Conservation (phyloP, 2,113 vertebrate species). For the Myodes glareolus region DNA sequence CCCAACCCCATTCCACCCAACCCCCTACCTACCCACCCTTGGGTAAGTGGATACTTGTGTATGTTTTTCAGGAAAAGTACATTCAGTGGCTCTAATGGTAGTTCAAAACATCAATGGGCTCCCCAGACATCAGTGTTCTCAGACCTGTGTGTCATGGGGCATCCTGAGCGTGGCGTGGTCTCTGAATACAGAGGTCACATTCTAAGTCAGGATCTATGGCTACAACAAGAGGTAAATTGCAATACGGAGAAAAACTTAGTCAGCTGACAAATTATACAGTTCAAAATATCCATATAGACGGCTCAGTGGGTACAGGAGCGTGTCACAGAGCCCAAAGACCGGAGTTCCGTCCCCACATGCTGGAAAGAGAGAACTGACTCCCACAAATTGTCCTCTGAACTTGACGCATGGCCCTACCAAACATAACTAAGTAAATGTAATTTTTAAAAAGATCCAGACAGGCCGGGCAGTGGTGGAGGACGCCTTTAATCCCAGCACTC, state of each 20-base stretch:
- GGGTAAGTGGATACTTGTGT: neutral
- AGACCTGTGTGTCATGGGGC: neutral
- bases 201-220: too few species aligned
- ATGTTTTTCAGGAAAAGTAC: neutral
- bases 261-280: neutral
- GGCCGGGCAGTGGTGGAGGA: too few species aligned
- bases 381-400: neutral
- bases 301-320: neutral
- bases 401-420: neutral
- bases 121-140: neutral
- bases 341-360: neutral
- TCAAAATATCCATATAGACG: neutral
- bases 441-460: neutral
- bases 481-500: too few species aligned
- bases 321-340: neutral
- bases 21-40: neutral
- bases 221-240: neutral
- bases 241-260: too few species aligned
- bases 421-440: neutral
- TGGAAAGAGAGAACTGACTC: neutral
- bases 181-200: neutral
- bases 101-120: neutral
- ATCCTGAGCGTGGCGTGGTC: too few species aligned
- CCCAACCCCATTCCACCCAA: accelerated
- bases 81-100: neutral